Percentiles rank a stretch among this genome's conserved stretches.
phyloP scores from a whole-genome alignment of 2,888 invertebrate genomes.

The Loripinus fragilis region DNA sequence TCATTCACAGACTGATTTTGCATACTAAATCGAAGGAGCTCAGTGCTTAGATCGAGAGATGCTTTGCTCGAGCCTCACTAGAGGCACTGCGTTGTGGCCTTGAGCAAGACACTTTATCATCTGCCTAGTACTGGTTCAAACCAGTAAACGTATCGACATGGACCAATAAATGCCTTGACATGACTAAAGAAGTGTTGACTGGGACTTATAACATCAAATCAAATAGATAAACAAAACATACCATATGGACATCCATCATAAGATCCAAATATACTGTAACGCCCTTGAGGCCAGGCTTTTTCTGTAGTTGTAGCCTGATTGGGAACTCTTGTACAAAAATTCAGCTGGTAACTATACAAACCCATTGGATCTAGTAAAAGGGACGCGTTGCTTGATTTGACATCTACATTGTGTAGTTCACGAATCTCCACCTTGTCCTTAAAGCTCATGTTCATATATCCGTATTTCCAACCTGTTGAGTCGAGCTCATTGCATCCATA shows the following conservation, averaged over 20 bases:
- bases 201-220: no score
- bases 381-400: not conserved
- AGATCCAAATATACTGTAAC: not conserved
- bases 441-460: slow-evolving; percentile 1
- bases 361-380: not conserved
- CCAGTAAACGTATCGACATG: no score
- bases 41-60: no score
- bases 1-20: no score
- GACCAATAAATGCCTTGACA: no score
- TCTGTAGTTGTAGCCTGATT: not conserved
- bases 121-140: no score
- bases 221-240: no score
- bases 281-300: not conserved
- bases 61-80: no score
- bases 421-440: not conserved
- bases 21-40: no score
- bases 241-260: not conserved
- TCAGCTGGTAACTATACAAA: not conserved
- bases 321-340: not conserved
- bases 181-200: no score
- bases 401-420: not conserved
- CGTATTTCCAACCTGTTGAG: not conserved
- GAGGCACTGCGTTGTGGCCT: no score
- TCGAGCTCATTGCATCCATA: not conserved
- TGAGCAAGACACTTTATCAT: no score